These are phyloP conservation scores for Limonius californicus DNA, from an alignment of 1,140 invertebrate species.

Conservation along the genomic window DNA sequence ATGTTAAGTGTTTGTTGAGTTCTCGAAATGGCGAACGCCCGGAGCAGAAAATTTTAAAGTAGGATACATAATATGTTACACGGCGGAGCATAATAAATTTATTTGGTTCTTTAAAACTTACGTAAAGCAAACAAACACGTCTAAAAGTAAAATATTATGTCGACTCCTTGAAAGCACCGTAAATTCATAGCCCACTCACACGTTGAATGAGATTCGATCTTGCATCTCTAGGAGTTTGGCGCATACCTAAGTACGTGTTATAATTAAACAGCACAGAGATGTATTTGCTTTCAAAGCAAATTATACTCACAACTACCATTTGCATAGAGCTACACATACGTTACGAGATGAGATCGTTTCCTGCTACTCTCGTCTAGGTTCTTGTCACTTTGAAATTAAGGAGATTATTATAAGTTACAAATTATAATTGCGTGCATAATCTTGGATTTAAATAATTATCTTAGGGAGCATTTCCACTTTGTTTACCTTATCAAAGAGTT, in stretches of 20 bases:
- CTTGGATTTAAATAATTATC: no score
- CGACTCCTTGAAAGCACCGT: not conserved
- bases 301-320: conserved; percentile 4
- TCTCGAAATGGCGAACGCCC: no score
- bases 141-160: conserved; percentile 12
- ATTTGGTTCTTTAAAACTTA: conserved; percentile 7
- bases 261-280: conserved; percentile 8
- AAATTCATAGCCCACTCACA: conserved; percentile 6
- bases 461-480: no score
- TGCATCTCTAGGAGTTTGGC: not conserved
- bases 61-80: conserved; percentile 3
- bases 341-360: no score
- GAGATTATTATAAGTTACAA: no score
- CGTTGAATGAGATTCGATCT: not conserved
- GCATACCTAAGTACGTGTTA: conserved; percentile 12
- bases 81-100: not conserved
- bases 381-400: no score
- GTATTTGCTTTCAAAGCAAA: conserved; percentile 14
- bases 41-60: not conserved
- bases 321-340: not conserved
- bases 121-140: conserved; percentile 1
- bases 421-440: no score
- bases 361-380: no score
- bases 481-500: no score
- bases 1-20: no score